Evolutionary conservation across 2,113 vertebrate genomes (phyloP).

Genomic region (Python bivittatus): DNA sequence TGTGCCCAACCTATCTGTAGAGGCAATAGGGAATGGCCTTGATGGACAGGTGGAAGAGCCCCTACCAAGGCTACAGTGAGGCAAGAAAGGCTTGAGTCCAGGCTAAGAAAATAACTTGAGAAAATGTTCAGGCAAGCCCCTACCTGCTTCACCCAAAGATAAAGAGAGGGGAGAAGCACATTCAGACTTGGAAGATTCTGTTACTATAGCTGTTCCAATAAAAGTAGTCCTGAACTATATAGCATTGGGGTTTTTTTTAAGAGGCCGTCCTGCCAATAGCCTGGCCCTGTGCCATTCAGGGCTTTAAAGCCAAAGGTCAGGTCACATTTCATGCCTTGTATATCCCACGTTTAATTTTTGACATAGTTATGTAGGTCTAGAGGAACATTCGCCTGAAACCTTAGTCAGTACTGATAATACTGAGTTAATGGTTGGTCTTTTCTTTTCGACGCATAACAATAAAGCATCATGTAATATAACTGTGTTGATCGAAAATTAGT

Average conservation of each 20-base stretch:
- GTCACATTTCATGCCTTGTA: neutral
- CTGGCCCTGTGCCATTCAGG: neutral
- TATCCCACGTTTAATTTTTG: neutral
- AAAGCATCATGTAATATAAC: neutral
- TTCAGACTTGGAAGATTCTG: neutral
- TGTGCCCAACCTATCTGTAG: too few relatives aligned
- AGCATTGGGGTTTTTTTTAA: neutral
- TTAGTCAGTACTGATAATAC: neutral
- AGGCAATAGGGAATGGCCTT: neutral
- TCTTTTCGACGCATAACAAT: neutral
- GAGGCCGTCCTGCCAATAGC: neutral
- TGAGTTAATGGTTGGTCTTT: neutral
- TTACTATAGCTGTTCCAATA: neutral
- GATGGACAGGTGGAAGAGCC: neutral
- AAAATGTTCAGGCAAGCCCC: neutral
- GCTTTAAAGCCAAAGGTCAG: neutral
- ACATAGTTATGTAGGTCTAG: neutral
- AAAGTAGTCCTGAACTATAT: neutral
- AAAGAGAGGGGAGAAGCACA: neutral
- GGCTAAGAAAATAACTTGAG: neutral
- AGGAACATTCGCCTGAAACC: too few relatives aligned
- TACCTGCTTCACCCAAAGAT: neutral
- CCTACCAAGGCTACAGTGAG: neutral
- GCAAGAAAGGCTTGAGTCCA: neutral
- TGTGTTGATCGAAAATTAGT: neutral